Evolutionary conservation across 2,113 vertebrate species (phyloP), one percentile per base, ranked within the genome.

Genomic region (Pterocles gutturalis): DNA sequence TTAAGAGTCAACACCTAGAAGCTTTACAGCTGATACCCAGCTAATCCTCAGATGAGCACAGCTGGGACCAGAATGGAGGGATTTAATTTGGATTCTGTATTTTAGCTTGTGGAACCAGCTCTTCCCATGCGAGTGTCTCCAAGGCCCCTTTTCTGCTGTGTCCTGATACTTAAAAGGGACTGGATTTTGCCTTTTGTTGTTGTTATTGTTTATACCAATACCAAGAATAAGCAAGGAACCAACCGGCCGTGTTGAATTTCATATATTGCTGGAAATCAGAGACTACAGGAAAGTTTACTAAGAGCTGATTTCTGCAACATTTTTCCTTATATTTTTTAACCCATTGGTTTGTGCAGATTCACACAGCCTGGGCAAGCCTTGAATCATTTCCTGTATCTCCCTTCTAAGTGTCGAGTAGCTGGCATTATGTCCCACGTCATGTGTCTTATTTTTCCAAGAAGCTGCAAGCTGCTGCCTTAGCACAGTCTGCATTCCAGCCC

Each of bases 391-490:
- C 33, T 33, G 2, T 5, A 10, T 51, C 60, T 67, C 66, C 36
- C 5, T 28, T 62, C 51, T 29, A 55, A 53, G 29, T 14, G 10
- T 41, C 3, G 13, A 69, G 81, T 36, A 60, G 75, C 28, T 31
- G 82, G 79, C 76, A 46, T 95, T 34, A 54, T 66, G 95, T 91
- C 94, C 94, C 5, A 1, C 87, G 77, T 54, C 57, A 9, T 22
- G 38, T 20, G 49, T 33, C 80, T 93, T 88, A n/a, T 83, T 96
- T 96, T 92, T 21, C 86, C 62, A 21, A 70, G 87, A 36, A 82
- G 61, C 76, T 83, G n/a, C 49, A 71, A 93, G 76, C 51, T 86
- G 93, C 97, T 95, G 93, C 33, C 70, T 31, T 33, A 87, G 94
- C 85, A 89, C 13, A 26, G 53, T 24, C 77, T 93, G 43, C 46